phyloP scores from a whole-genome alignment of 2,797 vertebrate genomes.

The Denticeps clupeoides region DNA sequence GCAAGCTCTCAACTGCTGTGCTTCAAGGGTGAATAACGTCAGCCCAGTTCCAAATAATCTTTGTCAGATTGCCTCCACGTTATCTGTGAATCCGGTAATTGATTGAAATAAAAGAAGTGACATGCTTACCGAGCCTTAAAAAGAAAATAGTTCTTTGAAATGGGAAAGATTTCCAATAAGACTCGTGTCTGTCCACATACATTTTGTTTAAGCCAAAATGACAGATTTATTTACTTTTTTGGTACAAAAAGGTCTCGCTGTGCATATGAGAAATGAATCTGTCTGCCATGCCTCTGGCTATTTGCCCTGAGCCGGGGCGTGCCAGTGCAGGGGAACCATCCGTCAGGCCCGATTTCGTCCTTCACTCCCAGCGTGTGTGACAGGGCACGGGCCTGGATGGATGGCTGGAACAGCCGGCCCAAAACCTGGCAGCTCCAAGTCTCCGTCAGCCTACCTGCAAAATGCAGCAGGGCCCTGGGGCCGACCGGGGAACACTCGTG shows the following conservation, averaged over 20 bases:
- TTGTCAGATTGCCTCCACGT: slow-evolving; percentile 6
- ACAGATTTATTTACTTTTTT: slow-evolving; percentile 2
- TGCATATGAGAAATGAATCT: slow-evolving; percentile 7
- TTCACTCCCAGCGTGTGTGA: slow-evolving; percentile 18
- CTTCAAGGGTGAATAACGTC: too few relatives aligned
- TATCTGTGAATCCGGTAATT: slow-evolving; percentile 23
- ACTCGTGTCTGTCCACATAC: not conserved
- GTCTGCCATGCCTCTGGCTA: slow-evolving; percentile 1
- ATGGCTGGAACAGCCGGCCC: slow-evolving; percentile 31
- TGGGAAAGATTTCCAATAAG: slow-evolving; percentile 23
- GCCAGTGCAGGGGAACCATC: not conserved
- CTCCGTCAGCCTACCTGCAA: too few relatives aligned
- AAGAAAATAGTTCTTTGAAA: slow-evolving; percentile 30
- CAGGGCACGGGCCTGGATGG: slow-evolving; percentile 44
- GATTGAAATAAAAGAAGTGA: slow-evolving; percentile 19
- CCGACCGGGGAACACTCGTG: too few relatives aligned
- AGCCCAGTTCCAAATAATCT: slow-evolving; percentile 1
- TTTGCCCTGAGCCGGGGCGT: slow-evolving; percentile 9
- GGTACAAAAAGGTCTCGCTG: slow-evolving; percentile 5
- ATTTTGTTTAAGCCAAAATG: slow-evolving; percentile 11
- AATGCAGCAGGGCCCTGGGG: too few relatives aligned
- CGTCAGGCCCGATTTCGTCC: slow-evolving; percentile 16
- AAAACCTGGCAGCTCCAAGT: slow-evolving; percentile 39
- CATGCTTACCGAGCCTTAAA: slow-evolving; percentile 11
- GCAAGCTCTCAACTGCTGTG: too few relatives aligned